Evolutionary conservation across 2,113 vertebrate species (phyloP).

Genomic region (Pampusana beccarii): DNA sequence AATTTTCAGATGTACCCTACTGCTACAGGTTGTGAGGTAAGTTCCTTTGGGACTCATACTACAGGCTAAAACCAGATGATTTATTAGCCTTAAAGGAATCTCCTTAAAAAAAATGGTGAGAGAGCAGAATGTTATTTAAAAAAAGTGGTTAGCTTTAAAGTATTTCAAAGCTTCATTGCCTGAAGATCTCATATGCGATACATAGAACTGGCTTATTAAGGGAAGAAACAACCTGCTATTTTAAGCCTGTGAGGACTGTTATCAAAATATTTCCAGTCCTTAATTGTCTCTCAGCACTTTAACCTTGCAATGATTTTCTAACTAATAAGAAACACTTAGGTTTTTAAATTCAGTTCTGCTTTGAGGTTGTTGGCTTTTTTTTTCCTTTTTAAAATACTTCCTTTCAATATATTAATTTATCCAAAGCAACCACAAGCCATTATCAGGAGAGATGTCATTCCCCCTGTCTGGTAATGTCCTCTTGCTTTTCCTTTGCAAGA

Average conservation of each 20-base stretch:
- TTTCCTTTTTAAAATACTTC: not conserved
- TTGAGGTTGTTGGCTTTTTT: not conserved
- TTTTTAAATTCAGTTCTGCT: not conserved
- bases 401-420: not conserved
- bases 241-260: slow-evolving; percentile 9
- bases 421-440: not conserved
- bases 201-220: not conserved
- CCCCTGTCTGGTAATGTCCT: not conserved
- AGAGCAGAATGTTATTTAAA: not conserved
- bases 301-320: not conserved
- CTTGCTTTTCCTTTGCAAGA: not conserved
- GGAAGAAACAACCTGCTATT: slow-evolving; percentile 3
- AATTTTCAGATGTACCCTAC: not conserved
- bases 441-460: not conserved
- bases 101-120: not conserved
- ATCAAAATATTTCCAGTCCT: slow-evolving; percentile 10
- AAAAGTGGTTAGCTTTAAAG: not conserved
- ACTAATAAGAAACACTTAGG: not conserved
- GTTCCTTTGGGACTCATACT: not conserved
- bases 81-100: not conserved
- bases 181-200: not conserved
- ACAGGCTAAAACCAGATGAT: not conserved
- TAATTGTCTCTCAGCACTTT: not conserved
- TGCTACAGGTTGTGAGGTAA: not conserved
- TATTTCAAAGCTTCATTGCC: not conserved